Percentiles rank a stretch among this genome's conserved stretches.
phyloP scores from a whole-genome alignment of 1,140 invertebrate species.

The Euwallacea fornicatus region DNA sequence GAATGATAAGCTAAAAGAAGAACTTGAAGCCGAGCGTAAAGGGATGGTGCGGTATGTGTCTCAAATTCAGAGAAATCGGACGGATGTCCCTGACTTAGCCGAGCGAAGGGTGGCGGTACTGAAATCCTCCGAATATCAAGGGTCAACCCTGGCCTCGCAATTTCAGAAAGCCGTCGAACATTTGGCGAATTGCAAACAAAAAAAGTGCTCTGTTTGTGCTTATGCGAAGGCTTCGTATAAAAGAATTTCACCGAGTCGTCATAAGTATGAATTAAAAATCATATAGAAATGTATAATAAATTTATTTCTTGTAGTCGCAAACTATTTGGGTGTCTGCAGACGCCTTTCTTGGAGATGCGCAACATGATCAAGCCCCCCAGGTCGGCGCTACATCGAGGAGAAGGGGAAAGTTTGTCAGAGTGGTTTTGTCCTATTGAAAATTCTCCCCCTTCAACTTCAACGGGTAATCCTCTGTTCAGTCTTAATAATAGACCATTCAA shows the following conservation, averaged over 20 bases:
- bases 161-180: conserved; percentile 60
- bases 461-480: no score
- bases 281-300: not conserved
- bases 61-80: conserved; percentile 38
- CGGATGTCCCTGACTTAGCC: conserved; percentile 41
- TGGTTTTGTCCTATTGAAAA: conserved; percentile 49
- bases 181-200: conserved; percentile 56
- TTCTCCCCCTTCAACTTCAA: conserved; percentile 15
- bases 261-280: conserved; percentile 47
- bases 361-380: conserved; percentile 59
- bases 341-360: conserved; percentile 59
- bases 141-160: conserved; percentile 55
- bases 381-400: conserved; percentile 48
- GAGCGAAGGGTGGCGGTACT: conserved; percentile 50
- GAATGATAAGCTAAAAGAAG: conserved; percentile 60
- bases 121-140: conserved; percentile 49
- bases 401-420: conserved; percentile 51
- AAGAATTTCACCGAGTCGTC: conserved; percentile 54
- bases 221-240: conserved; percentile 64
- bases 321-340: conserved; percentile 63
- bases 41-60: conserved; percentile 48
- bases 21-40: conserved; percentile 56
- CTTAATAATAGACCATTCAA: no score
- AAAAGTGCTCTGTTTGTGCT: conserved; percentile 64
- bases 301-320: conserved; percentile 56